phyloP scores from a whole-genome alignment of 64 coral and sea anemone genomes.

The Acropora yongei region DNA sequence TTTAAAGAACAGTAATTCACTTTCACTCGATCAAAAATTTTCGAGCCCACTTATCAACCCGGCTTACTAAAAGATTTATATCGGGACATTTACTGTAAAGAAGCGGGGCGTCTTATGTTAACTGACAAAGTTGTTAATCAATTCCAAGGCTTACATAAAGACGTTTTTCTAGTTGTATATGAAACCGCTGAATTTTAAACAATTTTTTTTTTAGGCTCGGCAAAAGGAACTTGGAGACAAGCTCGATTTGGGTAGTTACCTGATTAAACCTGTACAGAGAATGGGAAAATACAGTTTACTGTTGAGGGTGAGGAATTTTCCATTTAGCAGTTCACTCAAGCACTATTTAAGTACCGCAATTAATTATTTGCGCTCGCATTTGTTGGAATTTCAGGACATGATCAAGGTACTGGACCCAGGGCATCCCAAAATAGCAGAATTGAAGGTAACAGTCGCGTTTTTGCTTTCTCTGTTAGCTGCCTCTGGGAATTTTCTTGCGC shows the following conservation, averaged over 20 bases:
- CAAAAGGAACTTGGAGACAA: conserved; percentile 95
- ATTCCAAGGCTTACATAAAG: no score
- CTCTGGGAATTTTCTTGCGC: no score
- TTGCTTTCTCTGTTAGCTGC: not conserved
- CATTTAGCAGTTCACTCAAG: not conserved
- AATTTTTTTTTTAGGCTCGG: conserved; percentile 62
- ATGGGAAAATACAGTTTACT: conserved; percentile 97
- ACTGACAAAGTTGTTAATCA: no score
- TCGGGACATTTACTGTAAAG: no score
- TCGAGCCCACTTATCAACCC: no score
- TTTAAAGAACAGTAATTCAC: not conserved
- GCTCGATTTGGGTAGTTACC: conserved; percentile 94
- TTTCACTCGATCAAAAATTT: not conserved
- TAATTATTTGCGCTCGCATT: not conserved
- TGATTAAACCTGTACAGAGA: conserved; percentile 98
- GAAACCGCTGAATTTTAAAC: no score
- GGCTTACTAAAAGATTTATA: no score
- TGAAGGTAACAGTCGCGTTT: conserved; percentile 55
- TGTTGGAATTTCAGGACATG: conserved; percentile 81
- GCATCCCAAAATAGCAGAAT: conserved; percentile 56
- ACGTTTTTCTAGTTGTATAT: no score
- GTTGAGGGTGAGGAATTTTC: conserved; percentile 61
- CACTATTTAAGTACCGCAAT: not conserved
- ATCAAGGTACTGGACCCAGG: conserved; percentile 70
- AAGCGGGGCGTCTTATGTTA: no score